Evolutionary conservation across 1,140 invertebrate genomes (phyloP).

Genomic region (Maniola jurtina): DNA sequence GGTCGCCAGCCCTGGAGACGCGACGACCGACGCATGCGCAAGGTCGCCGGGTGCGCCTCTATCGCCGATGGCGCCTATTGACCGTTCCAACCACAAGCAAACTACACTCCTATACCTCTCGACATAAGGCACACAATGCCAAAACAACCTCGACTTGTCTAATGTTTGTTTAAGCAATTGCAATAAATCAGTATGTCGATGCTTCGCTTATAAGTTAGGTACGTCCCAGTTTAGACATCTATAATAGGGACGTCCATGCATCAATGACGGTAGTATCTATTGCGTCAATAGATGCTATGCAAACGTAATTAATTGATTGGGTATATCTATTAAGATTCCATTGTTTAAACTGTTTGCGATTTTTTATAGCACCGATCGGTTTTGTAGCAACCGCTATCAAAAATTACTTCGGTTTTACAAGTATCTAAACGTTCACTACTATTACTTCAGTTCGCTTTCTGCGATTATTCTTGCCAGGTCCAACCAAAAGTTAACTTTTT

Average conservation of each 20-base stretch:
- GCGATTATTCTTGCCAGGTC: no score
- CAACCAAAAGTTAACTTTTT: no score
- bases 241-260: conserved; percentile 43
- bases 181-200: conserved; percentile 56
- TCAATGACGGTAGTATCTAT: conserved; percentile 49
- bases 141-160: conserved; percentile 31
- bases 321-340: conserved; percentile 13
- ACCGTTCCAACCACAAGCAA: conserved; percentile 39
- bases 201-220: conserved; percentile 51
- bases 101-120: conserved; percentile 43
- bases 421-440: no score
- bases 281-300: conserved; percentile 44
- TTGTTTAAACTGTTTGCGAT: conserved; percentile 15
- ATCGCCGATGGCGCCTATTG: conserved; percentile 54
- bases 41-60: conserved; percentile 69
- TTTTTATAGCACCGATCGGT: background rate
- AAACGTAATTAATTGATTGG: conserved; percentile 19
- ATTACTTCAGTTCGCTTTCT: no score
- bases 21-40: conserved; percentile 59
- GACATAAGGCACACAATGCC: conserved; percentile 43
- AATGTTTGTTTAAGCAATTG: conserved; percentile 46
- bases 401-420: background rate
- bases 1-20: conserved; percentile 36
- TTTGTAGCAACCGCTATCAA: background rate
- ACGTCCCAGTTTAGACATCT: conserved; percentile 56